Base-by-base conservation (phyloP, 2,113 vertebrate species). In the Boulengeromyrus knoepffleri region DNA sequence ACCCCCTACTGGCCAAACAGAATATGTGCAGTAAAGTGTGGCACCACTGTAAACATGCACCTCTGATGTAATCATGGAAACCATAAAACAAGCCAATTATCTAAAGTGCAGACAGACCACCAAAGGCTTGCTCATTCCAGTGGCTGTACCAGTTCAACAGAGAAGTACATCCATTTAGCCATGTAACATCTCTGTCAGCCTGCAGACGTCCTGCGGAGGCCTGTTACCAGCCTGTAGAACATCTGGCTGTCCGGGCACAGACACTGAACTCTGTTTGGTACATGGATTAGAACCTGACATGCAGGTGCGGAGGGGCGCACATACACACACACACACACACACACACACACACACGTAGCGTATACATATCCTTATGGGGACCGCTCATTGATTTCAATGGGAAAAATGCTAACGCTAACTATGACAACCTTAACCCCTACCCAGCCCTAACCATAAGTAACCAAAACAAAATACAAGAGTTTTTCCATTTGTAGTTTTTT, bases 221-320 rank as follows among this genome's bases (percentile, higher is more conserved):
- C 31, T 19, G 1, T 49, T 39, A 80, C 31, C 36, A 80, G 74
- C 36, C 36, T 42, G 74, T 70, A 15, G 62, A 80, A 80, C 36
- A 80, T 42, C 10, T 39, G 70, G 2, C 12, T 3, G 1, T 77
- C 36, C 0, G 13, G 31, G 2, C 13, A 77, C 31, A 77, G 5
- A 77, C 70, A 77, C 70, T 39, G 70, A 77, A 39, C 70, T 36
- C 9, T 13, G 13, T 13, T 3, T 31, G 7, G 47, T 77, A 56
- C 4, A 83, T 17, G n/a, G 70, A 52, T 90, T 89, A 87, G 31
- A 19, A 95, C 89, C 89, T 95, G 93, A 84, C 94, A 56, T 94
- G 88, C 36, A 91, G 92, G 62, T 1, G 89, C 84, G 92, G 0
- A n/a, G 56, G 7, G 24, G 24, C 2, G 0, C 53, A 56, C 5